Conservation (phyloP, 2,113 vertebrate genomes). For the Gambusia affinis region DNA sequence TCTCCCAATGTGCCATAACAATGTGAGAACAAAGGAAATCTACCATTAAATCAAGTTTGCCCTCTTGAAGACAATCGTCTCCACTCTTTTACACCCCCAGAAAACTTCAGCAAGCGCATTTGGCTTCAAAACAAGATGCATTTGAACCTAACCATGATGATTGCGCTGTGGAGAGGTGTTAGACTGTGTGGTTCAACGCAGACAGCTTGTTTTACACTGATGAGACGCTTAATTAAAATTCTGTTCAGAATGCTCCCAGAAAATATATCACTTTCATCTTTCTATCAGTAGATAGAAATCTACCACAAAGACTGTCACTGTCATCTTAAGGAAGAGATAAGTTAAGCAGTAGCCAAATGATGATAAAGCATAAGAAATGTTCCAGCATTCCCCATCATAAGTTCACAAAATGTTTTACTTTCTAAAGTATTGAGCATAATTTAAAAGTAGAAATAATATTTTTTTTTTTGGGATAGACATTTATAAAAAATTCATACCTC, state of each 20-base stretch:
- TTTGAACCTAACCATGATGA: background rate
- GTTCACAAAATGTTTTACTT: too few relatives aligned
- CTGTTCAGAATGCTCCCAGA: background rate
- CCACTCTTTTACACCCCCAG: background rate
- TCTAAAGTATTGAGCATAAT: too few relatives aligned
- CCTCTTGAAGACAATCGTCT: constrained; percentile 12
- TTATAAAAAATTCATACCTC: background rate
- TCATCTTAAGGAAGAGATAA: too few relatives aligned
- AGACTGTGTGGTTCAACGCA: background rate
- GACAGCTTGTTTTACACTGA: background rate
- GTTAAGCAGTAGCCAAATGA: too few relatives aligned
- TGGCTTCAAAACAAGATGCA: background rate
- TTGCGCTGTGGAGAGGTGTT: background rate
- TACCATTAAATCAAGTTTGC: constrained; percentile 27
- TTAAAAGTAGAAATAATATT: too few relatives aligned
- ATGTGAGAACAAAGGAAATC: constrained; percentile 32
- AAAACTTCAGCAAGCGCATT: constrained; percentile 2
- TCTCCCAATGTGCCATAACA: constrained; percentile 19
- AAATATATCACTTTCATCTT: background rate
- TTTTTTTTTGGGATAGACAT: background rate
- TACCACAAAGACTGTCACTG: background rate
- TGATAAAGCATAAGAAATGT: too few relatives aligned
- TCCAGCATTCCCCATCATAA: too few relatives aligned
- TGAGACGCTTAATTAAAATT: background rate
- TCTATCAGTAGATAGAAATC: background rate